Percentiles rank a stretch among this genome's conserved stretches.
These are phyloP conservation scores for Nasonia giraulti DNA, from an alignment of 1,140 invertebrate genomes.

Conservation along the genomic window DNA sequence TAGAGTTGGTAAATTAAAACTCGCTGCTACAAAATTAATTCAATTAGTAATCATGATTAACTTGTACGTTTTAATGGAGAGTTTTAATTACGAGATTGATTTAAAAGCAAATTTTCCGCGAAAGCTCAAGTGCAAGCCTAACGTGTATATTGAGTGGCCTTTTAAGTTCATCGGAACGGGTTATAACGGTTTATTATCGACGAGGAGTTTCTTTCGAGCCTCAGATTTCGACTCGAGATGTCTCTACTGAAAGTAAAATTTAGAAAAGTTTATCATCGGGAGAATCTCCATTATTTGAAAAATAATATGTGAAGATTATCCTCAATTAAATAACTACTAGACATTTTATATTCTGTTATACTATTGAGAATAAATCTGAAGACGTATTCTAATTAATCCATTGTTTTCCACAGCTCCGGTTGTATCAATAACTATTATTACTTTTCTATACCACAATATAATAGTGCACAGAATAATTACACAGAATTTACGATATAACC, in stretches of 20 bases:
- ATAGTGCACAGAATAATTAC: no score
- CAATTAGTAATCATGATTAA: neutral
- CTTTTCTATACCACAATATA: no score
- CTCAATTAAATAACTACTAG: neutral
- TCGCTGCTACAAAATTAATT: neutral
- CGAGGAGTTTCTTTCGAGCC: neutral
- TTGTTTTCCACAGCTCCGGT: no score
- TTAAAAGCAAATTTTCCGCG: neutral
- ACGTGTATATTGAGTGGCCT: neutral
- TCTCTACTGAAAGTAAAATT: slow-evolving; percentile 2
- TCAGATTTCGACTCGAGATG: neutral
- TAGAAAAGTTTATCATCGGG: neutral
- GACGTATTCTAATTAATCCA: no score
- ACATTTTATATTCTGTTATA: neutral
- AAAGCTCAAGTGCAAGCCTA: neutral
- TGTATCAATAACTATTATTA: no score
- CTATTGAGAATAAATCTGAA: no score
- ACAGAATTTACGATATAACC: no score
- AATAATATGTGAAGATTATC: neutral
- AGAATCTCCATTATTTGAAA: neutral
- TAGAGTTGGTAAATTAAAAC: neutral
- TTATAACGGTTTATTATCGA: neutral
- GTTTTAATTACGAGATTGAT: neutral
- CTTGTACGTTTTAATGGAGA: neutral
- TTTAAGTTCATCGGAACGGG: neutral